Evolutionary conservation across 1,140 invertebrate species (phyloP).

Genomic region (Ctenoplectra terminalis): DNA sequence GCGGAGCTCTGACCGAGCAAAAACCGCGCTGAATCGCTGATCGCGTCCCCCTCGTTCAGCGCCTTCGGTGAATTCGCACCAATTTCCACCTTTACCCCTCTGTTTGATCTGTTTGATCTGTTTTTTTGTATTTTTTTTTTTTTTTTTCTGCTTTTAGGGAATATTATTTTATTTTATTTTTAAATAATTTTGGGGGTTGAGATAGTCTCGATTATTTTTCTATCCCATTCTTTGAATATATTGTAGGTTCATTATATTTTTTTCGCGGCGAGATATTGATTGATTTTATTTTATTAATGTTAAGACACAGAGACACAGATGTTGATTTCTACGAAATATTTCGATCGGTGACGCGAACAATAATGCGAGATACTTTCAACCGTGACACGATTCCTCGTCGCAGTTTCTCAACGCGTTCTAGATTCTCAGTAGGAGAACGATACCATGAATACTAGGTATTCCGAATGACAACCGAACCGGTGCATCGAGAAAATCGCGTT

Average conservation of each 20-base stretch:
- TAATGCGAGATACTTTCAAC: constrained; percentile 4
- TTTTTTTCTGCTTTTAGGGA: too few species aligned
- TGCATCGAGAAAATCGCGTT: constrained; percentile 10
- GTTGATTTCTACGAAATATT: constrained; percentile 6
- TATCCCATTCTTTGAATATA: too few species aligned
- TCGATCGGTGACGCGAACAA: not conserved
- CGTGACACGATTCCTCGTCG: constrained; percentile 11
- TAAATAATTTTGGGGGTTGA: too few species aligned
- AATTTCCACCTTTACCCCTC: constrained; percentile 5
- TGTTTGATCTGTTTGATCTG: too few species aligned
- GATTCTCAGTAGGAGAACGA: constrained; percentile 23
- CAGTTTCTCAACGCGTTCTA: constrained; percentile 31
- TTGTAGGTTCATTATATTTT: too few species aligned
- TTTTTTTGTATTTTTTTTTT: too few species aligned
- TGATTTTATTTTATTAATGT: too few species aligned
- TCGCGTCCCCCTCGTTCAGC: not conserved
- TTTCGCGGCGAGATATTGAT: too few species aligned
- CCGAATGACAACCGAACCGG: not conserved
- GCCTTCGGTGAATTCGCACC: constrained; percentile 8
- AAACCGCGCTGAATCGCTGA: constrained; percentile 47
- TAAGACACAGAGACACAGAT: not conserved
- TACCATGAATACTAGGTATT: constrained; percentile 5
- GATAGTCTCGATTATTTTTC: too few species aligned
- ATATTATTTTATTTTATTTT: too few species aligned
- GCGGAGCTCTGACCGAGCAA: constrained; percentile 49